Evolutionary conservation across 1,140 invertebrate genomes (phyloP), one percentile per base, ranked within the genome.

Genomic region (Fopius arisanus): DNA sequence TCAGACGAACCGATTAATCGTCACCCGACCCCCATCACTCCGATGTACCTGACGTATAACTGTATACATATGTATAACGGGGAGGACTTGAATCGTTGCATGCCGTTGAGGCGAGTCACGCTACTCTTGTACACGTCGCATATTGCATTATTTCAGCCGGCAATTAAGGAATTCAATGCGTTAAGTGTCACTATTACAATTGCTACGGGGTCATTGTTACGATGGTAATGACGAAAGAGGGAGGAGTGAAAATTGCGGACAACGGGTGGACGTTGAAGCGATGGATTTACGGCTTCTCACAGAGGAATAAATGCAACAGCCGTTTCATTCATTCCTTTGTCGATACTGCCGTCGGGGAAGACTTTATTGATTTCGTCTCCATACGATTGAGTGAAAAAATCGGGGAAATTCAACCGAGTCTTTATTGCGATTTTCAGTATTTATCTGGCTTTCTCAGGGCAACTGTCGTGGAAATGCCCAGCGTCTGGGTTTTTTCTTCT

Each of bases 1-100:
- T 77, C 71, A 75, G 71, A 59, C 72, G 67, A 54, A 65, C 41
- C 74, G 77, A 79, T 80, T 78, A 78, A 78, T 77, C 72, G 76
- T 69, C 48, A 33, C 48, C 72, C 26, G 70, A 26, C 70, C 67
- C 26, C 67, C 68, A 40, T 48, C 37, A 12, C 59, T 51, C n/a
- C n/a, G 14, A n/a, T 19, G 10, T 23, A 28, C 23, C 54, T 62
- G 28, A 62, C 28, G 54, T 37, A 28, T 62, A 10, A 28, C 14
- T 62, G 23, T 62, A 23, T 62, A 10, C 26, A 29, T 65, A 65
- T n/a, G 9, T 65, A 37, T 29, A 67, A 67, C 31, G 7, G 12
- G 65, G 23, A n/a, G n/a, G 62, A 29, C 33, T 37, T 37, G 7
- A 37, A 7, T 37, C 33, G 12, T 37, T 37, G 33, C 33, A 37